Conservation (phyloP, 1,140 invertebrate species). For the Helicoverpa armigera region DNA sequence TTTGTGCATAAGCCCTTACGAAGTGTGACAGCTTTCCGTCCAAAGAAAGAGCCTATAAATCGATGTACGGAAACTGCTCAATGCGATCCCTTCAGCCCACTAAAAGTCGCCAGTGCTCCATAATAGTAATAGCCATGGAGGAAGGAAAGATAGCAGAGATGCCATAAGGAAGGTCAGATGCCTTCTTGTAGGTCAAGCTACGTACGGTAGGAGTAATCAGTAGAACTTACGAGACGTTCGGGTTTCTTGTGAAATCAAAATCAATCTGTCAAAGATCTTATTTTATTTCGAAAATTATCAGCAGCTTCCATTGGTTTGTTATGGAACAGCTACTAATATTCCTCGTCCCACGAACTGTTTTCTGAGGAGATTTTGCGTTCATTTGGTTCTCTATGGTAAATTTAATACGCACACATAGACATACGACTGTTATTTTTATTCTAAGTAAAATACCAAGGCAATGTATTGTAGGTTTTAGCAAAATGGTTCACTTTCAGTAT, state of each 20-base stretch:
- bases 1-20: not conserved
- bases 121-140: not conserved
- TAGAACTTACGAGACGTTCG: no score
- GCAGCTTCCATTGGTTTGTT: no score
- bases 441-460: constrained; percentile 4
- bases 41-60: constrained; percentile 16
- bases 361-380: no score
- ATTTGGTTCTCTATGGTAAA: no score
- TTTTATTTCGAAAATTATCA: no score
- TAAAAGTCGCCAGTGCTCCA: constrained; percentile 17
- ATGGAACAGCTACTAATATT: no score
- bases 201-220: no score
- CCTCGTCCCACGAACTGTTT: no score
- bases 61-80: constrained; percentile 12
- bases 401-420: not conserved
- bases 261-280: no score
- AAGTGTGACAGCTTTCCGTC: constrained; percentile 19
- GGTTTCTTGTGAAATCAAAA: no score
- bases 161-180: no score
- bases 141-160: not conserved
- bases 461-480: constrained; percentile 2
- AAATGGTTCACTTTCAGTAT: constrained; percentile 14
- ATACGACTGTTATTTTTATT: not conserved
- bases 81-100: constrained; percentile 14
- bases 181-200: no score